Evolutionary conservation across 2,888 invertebrate genomes (phyloP).

Genomic region (Odontomyia ornata): DNA sequence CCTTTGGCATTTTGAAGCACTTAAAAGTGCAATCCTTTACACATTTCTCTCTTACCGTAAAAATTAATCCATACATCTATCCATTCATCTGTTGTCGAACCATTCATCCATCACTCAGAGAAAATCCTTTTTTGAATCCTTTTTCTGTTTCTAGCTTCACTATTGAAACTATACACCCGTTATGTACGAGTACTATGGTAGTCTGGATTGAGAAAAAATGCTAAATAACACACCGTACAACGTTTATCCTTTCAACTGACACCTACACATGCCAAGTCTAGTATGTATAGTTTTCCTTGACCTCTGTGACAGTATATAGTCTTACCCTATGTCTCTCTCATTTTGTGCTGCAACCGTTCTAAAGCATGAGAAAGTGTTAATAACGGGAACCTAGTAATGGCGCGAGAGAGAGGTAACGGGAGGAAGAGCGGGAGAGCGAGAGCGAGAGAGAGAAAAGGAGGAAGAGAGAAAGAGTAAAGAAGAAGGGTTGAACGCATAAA

Average conservation of each 20-base stretch:
- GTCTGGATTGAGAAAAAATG: background rate
- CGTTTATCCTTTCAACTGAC: background rate
- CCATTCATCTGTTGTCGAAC: background rate
- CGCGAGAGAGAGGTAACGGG: no score
- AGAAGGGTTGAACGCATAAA: background rate
- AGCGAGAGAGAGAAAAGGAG: no score
- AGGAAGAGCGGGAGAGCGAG: no score
- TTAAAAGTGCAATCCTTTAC: no score
- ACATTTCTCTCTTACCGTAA: no score
- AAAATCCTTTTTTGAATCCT: background rate
- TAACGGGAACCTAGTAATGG: no score
- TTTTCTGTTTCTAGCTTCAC: background rate
- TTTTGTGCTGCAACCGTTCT: background rate
- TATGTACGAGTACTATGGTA: background rate
- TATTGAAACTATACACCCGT: no score
- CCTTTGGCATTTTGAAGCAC: no score
- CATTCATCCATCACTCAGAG: background rate
- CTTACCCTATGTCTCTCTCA: background rate
- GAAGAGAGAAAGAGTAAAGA: no score
- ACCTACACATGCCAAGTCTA: background rate
- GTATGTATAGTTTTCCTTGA: slow-evolving; percentile 26
- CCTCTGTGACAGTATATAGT: background rate
- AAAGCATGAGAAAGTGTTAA: slow-evolving; percentile 20
- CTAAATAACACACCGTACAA: background rate
- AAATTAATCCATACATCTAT: no score